Conservation (phyloP, 2,797 vertebrate species). For the Toxotes lorentzi region DNA sequence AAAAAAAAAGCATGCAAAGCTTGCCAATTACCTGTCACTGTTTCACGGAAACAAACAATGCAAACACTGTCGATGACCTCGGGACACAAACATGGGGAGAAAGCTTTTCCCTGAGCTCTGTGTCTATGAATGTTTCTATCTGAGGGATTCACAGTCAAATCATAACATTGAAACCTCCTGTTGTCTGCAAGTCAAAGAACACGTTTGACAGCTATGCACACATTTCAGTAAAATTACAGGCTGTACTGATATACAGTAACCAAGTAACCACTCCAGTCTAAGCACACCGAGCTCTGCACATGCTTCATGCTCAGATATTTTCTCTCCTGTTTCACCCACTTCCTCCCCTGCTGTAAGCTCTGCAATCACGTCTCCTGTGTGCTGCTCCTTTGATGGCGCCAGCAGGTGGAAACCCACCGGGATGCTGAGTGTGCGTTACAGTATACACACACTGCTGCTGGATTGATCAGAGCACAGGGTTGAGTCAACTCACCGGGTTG, state of each 20-base stretch:
- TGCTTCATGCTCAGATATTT: constrained; percentile 52
- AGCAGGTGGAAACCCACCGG: constrained; percentile 69
- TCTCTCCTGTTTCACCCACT: constrained; percentile 56
- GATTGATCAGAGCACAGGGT: constrained; percentile 66
- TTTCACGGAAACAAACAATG: constrained; percentile 49
- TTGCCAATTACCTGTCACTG: constrained; percentile 56
- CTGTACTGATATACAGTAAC: constrained; percentile 44
- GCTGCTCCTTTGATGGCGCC: constrained; percentile 68
- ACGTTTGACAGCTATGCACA: constrained; percentile 14
- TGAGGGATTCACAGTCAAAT: constrained; percentile 11
- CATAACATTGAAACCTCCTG: constrained; percentile 9
- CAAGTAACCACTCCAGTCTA: constrained; percentile 56
- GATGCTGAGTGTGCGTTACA: constrained; percentile 67
- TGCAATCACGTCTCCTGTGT: constrained; percentile 71
- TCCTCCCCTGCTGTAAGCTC: constrained; percentile 62
- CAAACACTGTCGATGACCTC: constrained; percentile 36
- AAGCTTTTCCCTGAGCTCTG: not conserved
- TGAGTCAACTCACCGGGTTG: constrained; percentile 53
- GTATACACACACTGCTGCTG: constrained; percentile 39
- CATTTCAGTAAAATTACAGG: constrained; percentile 48
- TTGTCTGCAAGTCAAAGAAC: constrained; percentile 24
- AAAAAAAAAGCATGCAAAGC: constrained; percentile 13
- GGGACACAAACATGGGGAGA: constrained; percentile 28
- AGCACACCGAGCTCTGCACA: constrained; percentile 44
- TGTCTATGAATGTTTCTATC: constrained; percentile 15